These are phyloP conservation scores for Thalassophryne amazonica DNA, from an alignment of 2,797 vertebrate species.

Conservation along the genomic window DNA sequence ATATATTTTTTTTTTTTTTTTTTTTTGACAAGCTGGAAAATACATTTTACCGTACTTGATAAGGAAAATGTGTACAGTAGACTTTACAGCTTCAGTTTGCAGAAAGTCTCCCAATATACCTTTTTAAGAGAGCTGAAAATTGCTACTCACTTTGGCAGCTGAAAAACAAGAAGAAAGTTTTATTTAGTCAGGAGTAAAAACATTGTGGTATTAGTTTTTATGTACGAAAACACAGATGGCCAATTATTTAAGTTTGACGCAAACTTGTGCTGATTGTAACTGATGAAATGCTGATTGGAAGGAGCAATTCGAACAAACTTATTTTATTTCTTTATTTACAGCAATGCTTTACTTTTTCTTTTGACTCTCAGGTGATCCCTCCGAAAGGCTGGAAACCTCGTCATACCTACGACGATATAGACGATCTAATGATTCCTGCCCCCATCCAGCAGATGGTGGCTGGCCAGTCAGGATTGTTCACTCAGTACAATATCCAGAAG, in stretches of 20 bases:
- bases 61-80: too few relatives aligned
- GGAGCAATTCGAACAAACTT: neutral
- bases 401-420: constrained; percentile 91
- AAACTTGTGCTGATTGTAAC: neutral
- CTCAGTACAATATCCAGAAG: constrained; percentile 96
- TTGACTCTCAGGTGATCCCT: constrained; percentile 84
- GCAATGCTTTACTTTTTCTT: neutral
- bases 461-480: constrained; percentile 93
- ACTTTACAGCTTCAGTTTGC: too few relatives aligned
- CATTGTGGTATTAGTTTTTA: neutral
- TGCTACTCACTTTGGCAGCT: too few relatives aligned
- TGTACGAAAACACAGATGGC: too few relatives aligned
- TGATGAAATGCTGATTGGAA: neutral
- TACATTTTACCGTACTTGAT: too few relatives aligned
- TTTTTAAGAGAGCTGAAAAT: too few relatives aligned
- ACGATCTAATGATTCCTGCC: constrained; percentile 91
- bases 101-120: too few relatives aligned
- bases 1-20: too few relatives aligned
- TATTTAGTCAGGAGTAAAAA: neutral
- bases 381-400: constrained; percentile 94
- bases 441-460: constrained; percentile 97
- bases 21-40: too few relatives aligned
- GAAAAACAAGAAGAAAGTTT: too few relatives aligned
- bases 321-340: neutral
- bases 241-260: too few relatives aligned